phyloP scores from a whole-genome alignment of 2,888 invertebrate genomes.

The Ectemnius continuus region DNA sequence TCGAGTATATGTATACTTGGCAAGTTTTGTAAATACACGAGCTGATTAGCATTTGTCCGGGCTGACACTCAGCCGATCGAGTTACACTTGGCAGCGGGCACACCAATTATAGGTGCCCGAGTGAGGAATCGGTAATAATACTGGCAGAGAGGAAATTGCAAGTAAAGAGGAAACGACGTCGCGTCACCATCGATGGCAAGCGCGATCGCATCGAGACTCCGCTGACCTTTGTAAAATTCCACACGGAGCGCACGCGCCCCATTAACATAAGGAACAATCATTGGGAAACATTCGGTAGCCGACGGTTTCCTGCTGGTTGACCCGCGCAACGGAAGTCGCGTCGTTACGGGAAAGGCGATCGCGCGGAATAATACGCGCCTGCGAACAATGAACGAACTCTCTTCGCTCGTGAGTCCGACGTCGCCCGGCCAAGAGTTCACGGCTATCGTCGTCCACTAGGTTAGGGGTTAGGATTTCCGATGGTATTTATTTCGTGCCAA shows the following conservation, averaged over 20 bases:
- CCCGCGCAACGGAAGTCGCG: slow-evolving; percentile 74
- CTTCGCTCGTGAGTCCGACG: slow-evolving; percentile 31
- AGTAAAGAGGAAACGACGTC: no score
- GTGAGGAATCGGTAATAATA: no score
- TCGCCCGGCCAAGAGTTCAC: slow-evolving; percentile 67
- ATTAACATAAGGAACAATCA: slow-evolving; percentile 77
- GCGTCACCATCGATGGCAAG: not conserved
- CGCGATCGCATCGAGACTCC: slow-evolving; percentile 22
- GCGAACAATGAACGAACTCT: slow-evolving; percentile 54
- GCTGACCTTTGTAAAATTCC: slow-evolving; percentile 57
- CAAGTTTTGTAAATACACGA: no score
- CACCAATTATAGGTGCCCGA: no score
- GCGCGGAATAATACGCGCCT: slow-evolving; percentile 50
- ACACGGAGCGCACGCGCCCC: slow-evolving; percentile 12
- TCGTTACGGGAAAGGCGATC: slow-evolving; percentile 69
- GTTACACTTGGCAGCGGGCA: no score
- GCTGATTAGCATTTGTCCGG: no score
- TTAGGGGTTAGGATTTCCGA: slow-evolving; percentile 74
- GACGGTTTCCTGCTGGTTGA: slow-evolving; percentile 75
- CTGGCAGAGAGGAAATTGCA: no score
- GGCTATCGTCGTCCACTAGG: slow-evolving; percentile 67
- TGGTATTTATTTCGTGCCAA: slow-evolving; percentile 61
- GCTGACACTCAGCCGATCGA: no score
- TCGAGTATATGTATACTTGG: not conserved
- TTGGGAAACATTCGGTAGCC: slow-evolving; percentile 72